Conservation (phyloP, 2,113 vertebrate species). For the Rhineura floridana region DNA sequence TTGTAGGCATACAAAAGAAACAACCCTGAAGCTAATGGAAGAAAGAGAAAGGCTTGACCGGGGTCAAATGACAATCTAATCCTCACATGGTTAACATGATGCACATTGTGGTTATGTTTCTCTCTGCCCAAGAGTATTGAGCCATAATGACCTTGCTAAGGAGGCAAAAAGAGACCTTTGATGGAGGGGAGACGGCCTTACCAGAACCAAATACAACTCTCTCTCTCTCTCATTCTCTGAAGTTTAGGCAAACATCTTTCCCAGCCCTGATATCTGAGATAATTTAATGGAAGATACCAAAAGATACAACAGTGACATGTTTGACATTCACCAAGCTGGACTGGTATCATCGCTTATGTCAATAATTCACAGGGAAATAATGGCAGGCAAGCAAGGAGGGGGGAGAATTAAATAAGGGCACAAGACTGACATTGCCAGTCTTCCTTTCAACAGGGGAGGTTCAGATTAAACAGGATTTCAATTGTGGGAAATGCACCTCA, state of each 20-base stretch:
- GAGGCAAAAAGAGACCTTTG: neutral
- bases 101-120: too few species aligned
- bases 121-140: too few species aligned
- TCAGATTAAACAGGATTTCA: slow-evolving; percentile 26
- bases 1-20: neutral
- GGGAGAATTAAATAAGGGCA: neutral
- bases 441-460: slow-evolving; percentile 7
- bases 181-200: neutral
- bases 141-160: neutral
- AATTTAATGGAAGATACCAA: too few species aligned
- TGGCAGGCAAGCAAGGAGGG: slow-evolving; percentile 18
- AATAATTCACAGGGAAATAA: slow-evolving; percentile 8
- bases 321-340: slow-evolving; percentile 10
- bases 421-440: slow-evolving; percentile 15
- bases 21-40: neutral
- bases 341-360: slow-evolving; percentile 12
- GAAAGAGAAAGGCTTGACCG: neutral
- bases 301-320: slow-evolving; percentile 25
- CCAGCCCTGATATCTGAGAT: too few species aligned
- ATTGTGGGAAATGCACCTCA: slow-evolving; percentile 2
- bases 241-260: too few species aligned
- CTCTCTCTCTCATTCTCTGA: too few species aligned
- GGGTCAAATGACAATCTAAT: neutral
- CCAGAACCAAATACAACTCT: neutral
- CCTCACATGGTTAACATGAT: too few species aligned